Conservation (phyloP, 2,888 invertebrate genomes). For the Tenthredo scrophulariae region DNA sequence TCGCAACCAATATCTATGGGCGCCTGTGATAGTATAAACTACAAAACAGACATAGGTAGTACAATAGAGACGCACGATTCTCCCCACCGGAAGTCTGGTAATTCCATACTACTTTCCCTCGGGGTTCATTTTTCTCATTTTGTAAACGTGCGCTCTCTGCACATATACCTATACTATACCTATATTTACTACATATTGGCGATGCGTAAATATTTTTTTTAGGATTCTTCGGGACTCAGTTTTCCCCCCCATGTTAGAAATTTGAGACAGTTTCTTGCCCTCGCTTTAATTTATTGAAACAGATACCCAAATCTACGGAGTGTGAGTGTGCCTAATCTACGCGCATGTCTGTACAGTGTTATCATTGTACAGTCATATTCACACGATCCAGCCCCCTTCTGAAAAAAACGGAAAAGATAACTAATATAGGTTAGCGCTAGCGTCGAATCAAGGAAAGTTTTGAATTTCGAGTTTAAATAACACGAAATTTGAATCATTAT, state of each 20-base stretch:
- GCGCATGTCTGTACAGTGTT: not conserved
- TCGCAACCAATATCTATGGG: slow-evolving; percentile 36
- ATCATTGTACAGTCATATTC: not conserved
- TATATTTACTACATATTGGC: slow-evolving; percentile 31
- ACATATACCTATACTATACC: slow-evolving; percentile 32
- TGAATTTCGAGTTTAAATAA: not conserved
- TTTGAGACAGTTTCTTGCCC: slow-evolving; percentile 50
- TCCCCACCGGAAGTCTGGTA: slow-evolving; percentile 68
- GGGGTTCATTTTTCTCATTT: slow-evolving; percentile 55
- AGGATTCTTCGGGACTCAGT: slow-evolving; percentile 46
- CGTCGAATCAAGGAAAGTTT: not conserved
- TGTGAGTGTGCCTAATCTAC: not conserved
- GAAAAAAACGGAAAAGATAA: not conserved
- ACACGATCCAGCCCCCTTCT: not conserved
- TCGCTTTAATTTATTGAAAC: slow-evolving; percentile 48
- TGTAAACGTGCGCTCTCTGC: slow-evolving; percentile 58
- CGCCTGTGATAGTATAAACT: slow-evolving; percentile 17
- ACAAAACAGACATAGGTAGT: slow-evolving; percentile 20
- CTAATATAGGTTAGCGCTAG: too few relatives aligned
- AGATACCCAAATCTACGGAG: slow-evolving; percentile 29
- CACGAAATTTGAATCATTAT: not conserved
- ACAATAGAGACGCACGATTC: slow-evolving; percentile 49
- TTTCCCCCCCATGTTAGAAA: slow-evolving; percentile 39
- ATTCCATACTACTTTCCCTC: slow-evolving; percentile 66
- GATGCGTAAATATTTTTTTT: slow-evolving; percentile 44